Evolutionary conservation across 2,797 vertebrate species (phyloP).

Genomic region (Botia almorhae): DNA sequence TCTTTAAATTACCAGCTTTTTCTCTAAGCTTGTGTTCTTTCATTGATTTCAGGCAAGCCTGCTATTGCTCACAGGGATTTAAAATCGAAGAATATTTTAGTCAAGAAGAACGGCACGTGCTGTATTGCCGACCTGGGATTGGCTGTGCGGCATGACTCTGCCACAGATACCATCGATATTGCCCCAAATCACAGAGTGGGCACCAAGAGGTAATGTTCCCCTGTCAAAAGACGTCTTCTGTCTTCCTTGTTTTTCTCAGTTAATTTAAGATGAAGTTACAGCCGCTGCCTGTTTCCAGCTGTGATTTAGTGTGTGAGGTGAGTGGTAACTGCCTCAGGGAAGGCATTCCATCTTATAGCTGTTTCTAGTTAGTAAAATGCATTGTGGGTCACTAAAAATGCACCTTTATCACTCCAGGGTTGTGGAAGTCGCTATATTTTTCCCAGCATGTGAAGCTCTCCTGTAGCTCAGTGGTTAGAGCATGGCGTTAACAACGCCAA

Average conservation of each 20-base stretch:
- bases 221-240: neutral
- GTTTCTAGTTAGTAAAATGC: neutral
- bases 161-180: constrained; percentile 97
- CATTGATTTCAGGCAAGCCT: constrained; percentile 85
- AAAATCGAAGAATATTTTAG: constrained; percentile 98
- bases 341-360: neutral
- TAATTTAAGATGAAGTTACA: neutral
- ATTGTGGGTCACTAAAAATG: neutral
- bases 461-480: too few species aligned
- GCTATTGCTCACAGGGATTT: constrained; percentile 96
- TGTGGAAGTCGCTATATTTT: neutral
- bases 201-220: constrained; percentile 88
- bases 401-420: neutral
- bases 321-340: neutral
- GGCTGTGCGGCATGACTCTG: constrained; percentile 93
- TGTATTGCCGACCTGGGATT: constrained; percentile 95
- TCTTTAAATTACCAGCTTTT: constrained; percentile 16
- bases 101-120: constrained; percentile 98
- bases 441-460: neutral
- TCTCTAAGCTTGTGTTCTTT: constrained; percentile 1
- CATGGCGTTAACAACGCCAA: too few species aligned
- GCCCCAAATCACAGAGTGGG: constrained; percentile 98
- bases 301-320: neutral
- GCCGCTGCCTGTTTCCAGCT: neutral
- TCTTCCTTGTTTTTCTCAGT: neutral